Evolutionary conservation across 2,888 invertebrate species (phyloP), one percentile per base, ranked within the genome.

Genomic region (Amphipoea oculea): DNA sequence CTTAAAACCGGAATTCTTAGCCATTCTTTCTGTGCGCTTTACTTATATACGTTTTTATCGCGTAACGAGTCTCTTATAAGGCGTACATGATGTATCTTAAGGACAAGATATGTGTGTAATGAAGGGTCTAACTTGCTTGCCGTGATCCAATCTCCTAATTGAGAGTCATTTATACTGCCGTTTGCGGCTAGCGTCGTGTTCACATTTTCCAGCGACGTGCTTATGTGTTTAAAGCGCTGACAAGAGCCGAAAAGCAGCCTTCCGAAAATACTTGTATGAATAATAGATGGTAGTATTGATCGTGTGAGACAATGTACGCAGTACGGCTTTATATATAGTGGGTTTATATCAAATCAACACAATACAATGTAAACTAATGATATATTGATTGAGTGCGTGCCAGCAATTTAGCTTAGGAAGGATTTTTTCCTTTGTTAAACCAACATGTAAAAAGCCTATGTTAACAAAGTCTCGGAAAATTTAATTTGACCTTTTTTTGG

Each of bases 1-100:
- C 86, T 86, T 84, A 84, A 86, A 83, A 85, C 83, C 76, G 83
- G 80, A 75, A 81, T 81, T 81, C 81, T 81, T 79, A 66, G 77
- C 54, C 68, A 71, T 66, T 72, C 57, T 84, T 70, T 70, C 69
- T 60, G 48, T 51, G 57, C n/a, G 48, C 65, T 83, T 67, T 73
- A 73, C 65, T 68, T 67, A 40, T 11, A 20, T 74, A 20, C 20
- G n/a, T 67, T 72, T 57, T 81, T 78, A 78, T 65, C 81, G 54
- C 40, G 29, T 83, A 79, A 76, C 78, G 77, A 80, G 74, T 69
- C 45, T 78, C 76, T 75, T 78, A 66, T 63, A 82, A 71, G 68
- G 68, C 77, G 45, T 45, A 69, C 66, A 75, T 67, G 71, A 75
- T 67, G 71, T 86, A 68, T 75, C 54, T 82, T 75, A 71, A 78